Base-by-base conservation (phyloP, 2,888 invertebrate genomes). In the Apamea monoglypha region DNA sequence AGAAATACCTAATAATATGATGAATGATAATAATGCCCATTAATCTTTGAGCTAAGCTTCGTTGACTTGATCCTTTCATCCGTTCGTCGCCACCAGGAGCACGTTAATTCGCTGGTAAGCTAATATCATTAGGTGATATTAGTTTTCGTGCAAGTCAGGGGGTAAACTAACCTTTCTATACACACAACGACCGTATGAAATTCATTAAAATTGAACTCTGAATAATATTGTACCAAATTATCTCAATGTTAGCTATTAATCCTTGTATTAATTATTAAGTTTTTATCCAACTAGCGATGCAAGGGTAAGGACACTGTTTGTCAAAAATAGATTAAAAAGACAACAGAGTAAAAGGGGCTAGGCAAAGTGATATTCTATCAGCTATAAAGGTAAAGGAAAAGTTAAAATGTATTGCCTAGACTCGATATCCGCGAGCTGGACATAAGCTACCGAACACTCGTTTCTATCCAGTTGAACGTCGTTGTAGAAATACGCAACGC, bases 71-170 rank as follows among this genome's bases (percentile, higher is more conserved):
- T 71, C 61, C 53, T 16, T 53, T 53, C 32, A 82, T 71, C 61
- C 53, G 18, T 53, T 53, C 32, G 32, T 16, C 12, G 29, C 44
- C 29, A 32, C 32, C 7, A 66, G 36, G 50, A 66, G 81, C 70
- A 82, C 59, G 66, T 36, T 82, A 71, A 82, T 82, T 71, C 82
- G 2, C 18, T 70, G 18, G 66, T 53, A 66, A 81, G 69, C 75
- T 81, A 76, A 69, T 81, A 80, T 81, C 40, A 66, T 82, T 70
- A 66, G 10, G 7, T 69, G 47, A 76, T 77, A 69, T 32, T 64
- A 40, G 50, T 76, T 66, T 76, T 70, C 40, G 10, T 25, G 40
- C 21, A 25, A 66, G 18, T 76, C 44, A 66, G 21, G 16, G 6
- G 47, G 64, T 82, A 14, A 59, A 44, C 44, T 44, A 64, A 59